phyloP scores from a whole-genome alignment of 2,888 invertebrate species.

The Aphrophora alni region DNA sequence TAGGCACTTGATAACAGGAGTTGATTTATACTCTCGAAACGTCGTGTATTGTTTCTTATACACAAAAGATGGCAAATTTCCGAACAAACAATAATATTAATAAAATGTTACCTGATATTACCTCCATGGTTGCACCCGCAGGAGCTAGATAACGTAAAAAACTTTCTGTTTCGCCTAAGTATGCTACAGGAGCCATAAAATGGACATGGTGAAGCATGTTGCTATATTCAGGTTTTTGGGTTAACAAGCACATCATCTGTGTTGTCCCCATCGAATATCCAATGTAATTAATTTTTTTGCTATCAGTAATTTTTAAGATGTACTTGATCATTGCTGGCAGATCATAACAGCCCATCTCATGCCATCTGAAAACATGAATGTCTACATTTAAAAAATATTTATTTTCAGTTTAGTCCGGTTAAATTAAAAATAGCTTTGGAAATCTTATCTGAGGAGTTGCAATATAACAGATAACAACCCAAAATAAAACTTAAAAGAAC shows the following conservation, averaged over 20 bases:
- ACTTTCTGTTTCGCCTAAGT: conserved; percentile 68
- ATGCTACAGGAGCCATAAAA: conserved; percentile 71
- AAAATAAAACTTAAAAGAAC: no score
- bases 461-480: no score
- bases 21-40: no score
- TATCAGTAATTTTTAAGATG: conserved; percentile 61
- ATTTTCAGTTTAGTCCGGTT: no score
- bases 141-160: conserved; percentile 73
- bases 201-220: conserved; percentile 64
- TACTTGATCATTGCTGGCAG: conserved; percentile 85
- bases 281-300: conserved; percentile 70
- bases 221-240: conserved; percentile 71
- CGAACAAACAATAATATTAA: no score
- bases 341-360: conserved; percentile 88
- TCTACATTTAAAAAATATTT: no score
- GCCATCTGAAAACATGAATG: conserved; percentile 71
- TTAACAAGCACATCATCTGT: conserved; percentile 73
- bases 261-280: conserved; percentile 95
- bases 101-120: no score
- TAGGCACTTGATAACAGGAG: no score
- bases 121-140: conserved; percentile 65
- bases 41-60: no score
- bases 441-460: no score
- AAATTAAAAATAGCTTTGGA: no score
- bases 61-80: no score